Evolutionary conservation across 2,888 invertebrate species (phyloP).

Genomic region (Aporophyla nigra): DNA sequence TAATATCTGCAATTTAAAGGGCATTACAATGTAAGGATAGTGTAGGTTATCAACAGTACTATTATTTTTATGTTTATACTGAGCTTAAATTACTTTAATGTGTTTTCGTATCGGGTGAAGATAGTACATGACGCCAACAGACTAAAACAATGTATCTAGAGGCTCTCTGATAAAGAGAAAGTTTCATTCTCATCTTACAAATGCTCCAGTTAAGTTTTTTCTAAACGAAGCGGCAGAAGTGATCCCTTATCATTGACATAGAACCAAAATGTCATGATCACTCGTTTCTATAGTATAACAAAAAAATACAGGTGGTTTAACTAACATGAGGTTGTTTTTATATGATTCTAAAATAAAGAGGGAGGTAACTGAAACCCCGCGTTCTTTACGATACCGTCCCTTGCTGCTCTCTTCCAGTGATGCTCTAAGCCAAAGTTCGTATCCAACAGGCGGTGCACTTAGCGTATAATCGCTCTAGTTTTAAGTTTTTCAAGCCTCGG

Average conservation of each 20-base stretch:
- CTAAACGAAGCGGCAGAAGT: neutral
- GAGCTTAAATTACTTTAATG: constrained; percentile 34
- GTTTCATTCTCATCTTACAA: neutral
- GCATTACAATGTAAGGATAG: constrained; percentile 55
- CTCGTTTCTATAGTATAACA: neutral
- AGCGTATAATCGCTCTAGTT: too few species aligned
- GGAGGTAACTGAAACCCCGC: neutral
- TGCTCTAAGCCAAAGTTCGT: too few species aligned
- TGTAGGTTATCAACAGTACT: constrained; percentile 55
- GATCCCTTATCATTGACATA: neutral
- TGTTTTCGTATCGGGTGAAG: constrained; percentile 21
- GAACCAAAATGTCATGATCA: neutral
- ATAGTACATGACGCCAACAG: constrained; percentile 26
- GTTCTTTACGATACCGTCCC: too few species aligned
- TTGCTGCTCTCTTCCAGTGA: too few species aligned
- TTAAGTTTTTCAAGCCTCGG: too few species aligned
- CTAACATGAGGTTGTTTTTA: neutral
- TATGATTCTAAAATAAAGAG: neutral
- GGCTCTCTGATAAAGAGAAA: neutral
- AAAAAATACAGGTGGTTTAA: neutral
- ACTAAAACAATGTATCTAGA: neutral
- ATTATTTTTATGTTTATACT: constrained; percentile 45
- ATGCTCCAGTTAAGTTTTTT: neutral
- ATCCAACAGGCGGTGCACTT: too few species aligned
- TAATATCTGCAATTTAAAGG: constrained; percentile 50